These are phyloP conservation scores for Grammomys dolichurus DNA, from an alignment of 2,113 vertebrate species.

Conservation along the genomic window DNA sequence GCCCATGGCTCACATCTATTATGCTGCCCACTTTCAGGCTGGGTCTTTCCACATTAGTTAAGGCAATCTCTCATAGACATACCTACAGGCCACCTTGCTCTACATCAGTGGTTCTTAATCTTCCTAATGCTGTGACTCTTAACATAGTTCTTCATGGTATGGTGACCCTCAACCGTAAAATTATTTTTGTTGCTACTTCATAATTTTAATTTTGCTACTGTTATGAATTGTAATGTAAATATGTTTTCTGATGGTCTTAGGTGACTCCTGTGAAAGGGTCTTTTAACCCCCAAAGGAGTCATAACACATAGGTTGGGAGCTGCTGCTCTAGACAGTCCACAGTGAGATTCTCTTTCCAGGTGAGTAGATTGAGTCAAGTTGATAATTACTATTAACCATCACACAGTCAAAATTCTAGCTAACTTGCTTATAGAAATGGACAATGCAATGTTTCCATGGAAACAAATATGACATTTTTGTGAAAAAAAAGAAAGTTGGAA, in stretches of 20 bases:
- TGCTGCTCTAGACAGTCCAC: neutral
- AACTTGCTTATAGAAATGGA: neutral
- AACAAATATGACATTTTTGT: neutral
- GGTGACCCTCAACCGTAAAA: too few species aligned
- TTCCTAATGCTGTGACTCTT: too few species aligned
- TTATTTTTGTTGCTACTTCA: too few species aligned
- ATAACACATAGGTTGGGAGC: neutral
- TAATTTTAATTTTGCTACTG: too few species aligned
- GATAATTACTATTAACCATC: neutral
- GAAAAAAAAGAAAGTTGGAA: neutral
- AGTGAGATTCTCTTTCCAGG: neutral
- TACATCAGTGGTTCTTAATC: neutral
- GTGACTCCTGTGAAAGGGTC: too few species aligned
- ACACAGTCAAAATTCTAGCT: neutral
- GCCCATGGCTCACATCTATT: neutral
- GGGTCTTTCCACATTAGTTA: neutral
- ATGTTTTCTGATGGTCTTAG: too few species aligned
- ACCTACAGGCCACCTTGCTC: neutral
- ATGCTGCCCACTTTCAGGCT: neutral
- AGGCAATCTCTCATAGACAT: neutral
- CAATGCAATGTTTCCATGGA: neutral
- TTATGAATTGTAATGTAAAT: too few species aligned
- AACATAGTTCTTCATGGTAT: too few species aligned
- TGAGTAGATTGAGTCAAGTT: neutral
- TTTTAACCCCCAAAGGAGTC: too few species aligned